Base-by-base conservation (phyloP, 2,113 vertebrate species). In the Phrynosoma blainvillii region DNA sequence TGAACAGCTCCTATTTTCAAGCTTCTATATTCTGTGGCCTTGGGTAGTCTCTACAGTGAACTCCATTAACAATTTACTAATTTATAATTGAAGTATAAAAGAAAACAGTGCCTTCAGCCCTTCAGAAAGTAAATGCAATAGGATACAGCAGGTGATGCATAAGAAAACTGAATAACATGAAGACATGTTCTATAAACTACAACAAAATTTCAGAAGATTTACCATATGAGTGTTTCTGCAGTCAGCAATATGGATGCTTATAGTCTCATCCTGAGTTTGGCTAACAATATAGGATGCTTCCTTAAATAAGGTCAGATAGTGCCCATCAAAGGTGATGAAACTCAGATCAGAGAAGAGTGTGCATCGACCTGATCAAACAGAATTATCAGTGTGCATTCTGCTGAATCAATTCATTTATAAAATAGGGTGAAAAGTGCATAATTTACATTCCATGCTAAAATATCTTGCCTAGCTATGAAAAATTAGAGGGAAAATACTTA, bases 301-400 rank as follows among this genome's bases (percentile, higher is more conserved):
- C 93, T 99, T 99, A 95, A 97, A 99, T 90, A 99, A 91, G 77
- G 97, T 97, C 82, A 97, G 92, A 0, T 96, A 96, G 95, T 96
- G 98, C 66, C 98, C 98, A 89, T 99, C 98, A 47, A 99, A 99
- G 4, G 98, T 99, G 89, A 99, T 96, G 18, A 99, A 93, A 85
- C 98, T 99, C 90, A 99, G 95, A 94, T 99, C 98, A 2, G 98
- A 98, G 92, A 99, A 99, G 93, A 99, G 77, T 0, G 99, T 98
- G 92, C 99, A 99, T 75, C 98, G 98, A 96, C 99, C 99, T 99
- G 90, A 7, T 89, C 84, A 66, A 85, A 87, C 82, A 27, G 84
- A 90, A 87, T 90, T 62, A 81, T 62, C 59, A 62, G 59, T 62
- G 14, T 62, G 59, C 59, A 62, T 62, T 42, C 47, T 82, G 71